Base-by-base conservation (phyloP, 2,888 invertebrate species). In the Macrophya annulata region DNA sequence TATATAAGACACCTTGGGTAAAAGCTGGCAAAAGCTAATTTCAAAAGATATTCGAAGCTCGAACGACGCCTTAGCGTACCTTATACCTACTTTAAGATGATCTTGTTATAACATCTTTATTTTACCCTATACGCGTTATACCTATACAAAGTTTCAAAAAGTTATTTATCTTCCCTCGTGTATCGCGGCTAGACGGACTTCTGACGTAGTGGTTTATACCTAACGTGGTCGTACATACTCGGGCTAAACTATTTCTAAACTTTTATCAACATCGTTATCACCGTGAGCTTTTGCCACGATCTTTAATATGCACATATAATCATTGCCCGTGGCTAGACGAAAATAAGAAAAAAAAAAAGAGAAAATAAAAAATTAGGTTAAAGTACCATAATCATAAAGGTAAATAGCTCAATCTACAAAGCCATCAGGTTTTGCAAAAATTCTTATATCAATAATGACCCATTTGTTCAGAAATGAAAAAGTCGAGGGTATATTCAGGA, bases 91-190 rank as follows among this genome's bases (percentile, higher is more conserved):
- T 77, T 37, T 17, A 15, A 77, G 48, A 77, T 25, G 77, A 77
- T 77, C 77, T 77, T 77, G 77, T 77, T 77, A 51, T 37, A 48
- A 77, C 77, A 77, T 77, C 77, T 77, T 77, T 55, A 77, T 77
- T 77, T 77, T 43, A 77, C 51, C 77, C 37, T n/a, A 43, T 43
- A 45, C 51, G 40, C 77, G 55, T 77, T 17, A n/a, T n/a, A n/a
- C n/a, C n/a, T n/a, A n/a, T n/a, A n/a, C 15, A 77, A 77, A 77
- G 9, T 77, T 77, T 31, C 51, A 45, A 77, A 31, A 74, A 74
- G 15, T 77, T 77, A 55, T 77, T 77, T 55, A 77, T 77, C 77
- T 77, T 9, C 51, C 31, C 77, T 48, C 48, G 51, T 51, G 77
- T 77, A 31, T 77, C 48, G 48, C 77, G 51, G 25, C n/a, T 77